These are phyloP conservation scores for Chrosomus eos DNA, from an alignment of 2,797 vertebrate species.

Conservation along the genomic window DNA sequence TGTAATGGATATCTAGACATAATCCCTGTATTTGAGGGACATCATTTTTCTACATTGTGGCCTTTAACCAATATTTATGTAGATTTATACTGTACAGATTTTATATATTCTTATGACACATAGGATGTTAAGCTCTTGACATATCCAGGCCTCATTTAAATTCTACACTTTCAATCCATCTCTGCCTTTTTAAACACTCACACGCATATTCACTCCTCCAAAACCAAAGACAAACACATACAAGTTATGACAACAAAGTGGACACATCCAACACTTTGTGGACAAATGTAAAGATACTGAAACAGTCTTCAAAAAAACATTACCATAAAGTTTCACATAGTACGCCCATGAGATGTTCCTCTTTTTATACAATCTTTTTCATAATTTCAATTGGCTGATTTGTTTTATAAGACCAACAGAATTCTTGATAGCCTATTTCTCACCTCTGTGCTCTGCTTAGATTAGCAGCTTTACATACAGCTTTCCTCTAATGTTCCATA, in stretches of 20 bases:
- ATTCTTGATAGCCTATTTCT: neutral
- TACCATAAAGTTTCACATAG: slow-evolving; percentile 22
- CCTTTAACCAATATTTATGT: neutral
- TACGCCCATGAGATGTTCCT: slow-evolving; percentile 6
- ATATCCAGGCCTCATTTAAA: neutral
- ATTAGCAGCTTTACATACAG: slow-evolving; percentile 38
- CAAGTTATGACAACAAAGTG: slow-evolving; percentile 19
- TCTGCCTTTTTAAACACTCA: slow-evolving; percentile 20
- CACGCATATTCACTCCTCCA: slow-evolving; percentile 2
- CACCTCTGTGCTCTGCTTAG: slow-evolving; percentile 7
- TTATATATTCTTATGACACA: slow-evolving; percentile 38
- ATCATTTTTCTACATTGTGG: slow-evolving; percentile 5
- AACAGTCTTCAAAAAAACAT: slow-evolving; percentile 13
- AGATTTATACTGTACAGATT: slow-evolving; percentile 42
- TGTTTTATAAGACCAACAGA: slow-evolving; percentile 4
- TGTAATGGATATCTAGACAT: slow-evolving; percentile 35
- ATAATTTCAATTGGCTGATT: slow-evolving; percentile 12
- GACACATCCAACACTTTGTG: slow-evolving; percentile 14
- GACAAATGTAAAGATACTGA: slow-evolving; percentile 23
- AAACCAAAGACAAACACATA: slow-evolving; percentile 30
- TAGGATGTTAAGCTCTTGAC: slow-evolving; percentile 23
- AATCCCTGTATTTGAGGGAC: slow-evolving; percentile 2
- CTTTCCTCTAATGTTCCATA: neutral
- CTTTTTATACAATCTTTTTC: neutral
- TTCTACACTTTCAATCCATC: slow-evolving; percentile 22